Conservation (phyloP, 2,888 invertebrate genomes). For the Andrena fulva region DNA sequence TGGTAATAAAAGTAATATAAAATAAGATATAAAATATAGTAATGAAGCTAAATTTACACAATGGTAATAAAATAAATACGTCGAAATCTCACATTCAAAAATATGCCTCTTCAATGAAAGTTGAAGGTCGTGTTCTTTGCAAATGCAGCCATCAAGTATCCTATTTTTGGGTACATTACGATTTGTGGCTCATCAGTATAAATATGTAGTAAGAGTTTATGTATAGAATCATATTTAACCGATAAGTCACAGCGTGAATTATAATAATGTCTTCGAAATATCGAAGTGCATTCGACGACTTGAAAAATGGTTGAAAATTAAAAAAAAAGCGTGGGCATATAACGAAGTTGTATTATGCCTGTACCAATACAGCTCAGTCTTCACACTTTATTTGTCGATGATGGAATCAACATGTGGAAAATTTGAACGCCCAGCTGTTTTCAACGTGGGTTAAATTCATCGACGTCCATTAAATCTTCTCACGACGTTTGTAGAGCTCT, state of each 20-base stretch:
- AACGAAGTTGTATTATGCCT: neutral
- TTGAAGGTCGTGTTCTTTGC: neutral
- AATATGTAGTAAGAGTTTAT: neutral
- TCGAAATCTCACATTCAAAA: neutral
- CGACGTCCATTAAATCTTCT: conserved; percentile 2
- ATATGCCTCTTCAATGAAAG: too few species aligned
- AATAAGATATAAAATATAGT: too few species aligned
- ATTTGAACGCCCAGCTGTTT: conserved; percentile 12
- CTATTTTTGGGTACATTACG: neutral
- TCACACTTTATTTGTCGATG: conserved; percentile 42
- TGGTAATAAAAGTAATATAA: too few species aligned
- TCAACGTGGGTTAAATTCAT: conserved; percentile 20
- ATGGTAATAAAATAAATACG: too few species aligned
- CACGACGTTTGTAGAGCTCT: neutral
- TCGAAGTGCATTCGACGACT: neutral
- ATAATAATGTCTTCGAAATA: neutral
- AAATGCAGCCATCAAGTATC: neutral
- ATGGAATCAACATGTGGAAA: neutral
- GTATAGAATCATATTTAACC: neutral
- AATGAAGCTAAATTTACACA: too few species aligned
- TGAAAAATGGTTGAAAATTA: neutral
- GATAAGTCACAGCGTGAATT: neutral
- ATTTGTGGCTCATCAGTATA: neutral
- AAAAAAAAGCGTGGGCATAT: neutral
- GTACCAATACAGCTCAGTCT: neutral